Evolutionary conservation across 2,113 vertebrate genomes (phyloP).

Genomic region (Tachysurus vachellii): DNA sequence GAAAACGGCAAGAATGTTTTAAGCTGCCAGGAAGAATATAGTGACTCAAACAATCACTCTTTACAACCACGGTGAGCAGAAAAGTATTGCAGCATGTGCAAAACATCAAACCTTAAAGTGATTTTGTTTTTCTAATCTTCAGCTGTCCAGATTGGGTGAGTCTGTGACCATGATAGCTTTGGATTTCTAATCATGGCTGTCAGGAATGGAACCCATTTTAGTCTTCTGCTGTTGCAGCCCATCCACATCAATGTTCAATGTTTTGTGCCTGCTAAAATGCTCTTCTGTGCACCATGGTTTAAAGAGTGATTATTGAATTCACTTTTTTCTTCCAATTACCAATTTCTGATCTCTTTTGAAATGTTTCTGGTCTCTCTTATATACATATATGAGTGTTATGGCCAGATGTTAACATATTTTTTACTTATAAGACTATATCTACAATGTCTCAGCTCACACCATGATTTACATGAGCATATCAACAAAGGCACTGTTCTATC

Average conservation of each 20-base stretch:
- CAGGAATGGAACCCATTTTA: background rate
- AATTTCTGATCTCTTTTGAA: too few relatives aligned
- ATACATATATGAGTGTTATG: background rate
- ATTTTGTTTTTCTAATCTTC: too few relatives aligned
- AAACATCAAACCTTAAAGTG: too few relatives aligned
- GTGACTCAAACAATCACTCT: background rate
- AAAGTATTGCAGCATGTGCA: background rate
- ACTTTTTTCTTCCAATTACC: too few relatives aligned
- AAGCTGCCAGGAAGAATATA: background rate
- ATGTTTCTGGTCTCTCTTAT: too few relatives aligned
- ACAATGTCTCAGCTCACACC: background rate
- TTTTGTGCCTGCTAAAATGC: background rate
- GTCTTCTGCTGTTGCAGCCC: background rate
- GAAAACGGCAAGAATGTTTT: background rate
- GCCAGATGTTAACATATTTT: background rate
- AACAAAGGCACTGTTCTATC: slow-evolving; percentile 1
- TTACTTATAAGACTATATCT: background rate
- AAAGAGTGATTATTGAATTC: too few relatives aligned
- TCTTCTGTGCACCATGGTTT: background rate
- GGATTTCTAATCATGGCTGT: background rate
- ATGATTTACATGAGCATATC: background rate
- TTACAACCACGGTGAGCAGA: background rate
- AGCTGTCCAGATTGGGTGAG: background rate
- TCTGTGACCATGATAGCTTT: background rate
- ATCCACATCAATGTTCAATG: background rate